Evolutionary conservation across 2,888 invertebrate genomes (phyloP).

Genomic region (Dilophus febrilis): DNA sequence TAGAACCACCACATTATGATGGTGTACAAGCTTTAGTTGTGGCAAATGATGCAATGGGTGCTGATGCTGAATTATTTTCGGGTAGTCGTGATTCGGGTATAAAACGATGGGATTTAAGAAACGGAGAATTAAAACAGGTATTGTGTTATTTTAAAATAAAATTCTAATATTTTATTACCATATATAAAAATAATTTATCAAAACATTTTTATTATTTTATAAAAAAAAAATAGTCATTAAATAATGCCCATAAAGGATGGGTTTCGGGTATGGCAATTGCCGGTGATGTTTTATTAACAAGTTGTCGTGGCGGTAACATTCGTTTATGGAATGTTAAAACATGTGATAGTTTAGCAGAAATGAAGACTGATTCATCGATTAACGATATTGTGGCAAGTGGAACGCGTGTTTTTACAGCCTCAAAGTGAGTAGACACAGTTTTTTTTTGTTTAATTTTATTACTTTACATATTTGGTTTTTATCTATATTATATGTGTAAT

Average conservation of each 20-base stretch:
- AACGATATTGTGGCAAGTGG: slow-evolving; percentile 49
- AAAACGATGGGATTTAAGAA: slow-evolving; percentile 60
- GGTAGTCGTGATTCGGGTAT: slow-evolving; percentile 74
- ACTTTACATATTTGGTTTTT: neutral
- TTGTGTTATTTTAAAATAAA: slow-evolving; percentile 1
- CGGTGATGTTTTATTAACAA: slow-evolving; percentile 44
- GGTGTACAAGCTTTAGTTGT: slow-evolving; percentile 68
- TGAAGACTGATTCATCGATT: slow-evolving; percentile 49
- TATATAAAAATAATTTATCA: neutral
- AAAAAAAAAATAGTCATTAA: slow-evolving; percentile 38
- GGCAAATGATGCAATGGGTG: slow-evolving; percentile 33
- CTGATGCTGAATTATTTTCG: slow-evolving; percentile 43
- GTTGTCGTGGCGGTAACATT: slow-evolving; percentile 59
- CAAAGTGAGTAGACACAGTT: slow-evolving; percentile 59
- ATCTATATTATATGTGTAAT: too few relatives aligned
- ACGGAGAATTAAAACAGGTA: slow-evolving; percentile 21
- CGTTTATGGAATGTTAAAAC: slow-evolving; percentile 59
- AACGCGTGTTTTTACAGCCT: slow-evolving; percentile 58
- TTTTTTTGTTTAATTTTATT: too few relatives aligned
- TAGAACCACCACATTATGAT: slow-evolving; percentile 79
- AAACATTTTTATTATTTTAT: neutral
- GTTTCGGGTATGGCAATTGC: slow-evolving; percentile 53
- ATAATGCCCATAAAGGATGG: slow-evolving; percentile 79
- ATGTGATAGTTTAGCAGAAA: slow-evolving; percentile 45
- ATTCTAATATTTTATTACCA: slow-evolving; percentile 1